Evolutionary conservation across 2,888 invertebrate genomes (phyloP).

Genomic region (Neoaliturus tenellus): DNA sequence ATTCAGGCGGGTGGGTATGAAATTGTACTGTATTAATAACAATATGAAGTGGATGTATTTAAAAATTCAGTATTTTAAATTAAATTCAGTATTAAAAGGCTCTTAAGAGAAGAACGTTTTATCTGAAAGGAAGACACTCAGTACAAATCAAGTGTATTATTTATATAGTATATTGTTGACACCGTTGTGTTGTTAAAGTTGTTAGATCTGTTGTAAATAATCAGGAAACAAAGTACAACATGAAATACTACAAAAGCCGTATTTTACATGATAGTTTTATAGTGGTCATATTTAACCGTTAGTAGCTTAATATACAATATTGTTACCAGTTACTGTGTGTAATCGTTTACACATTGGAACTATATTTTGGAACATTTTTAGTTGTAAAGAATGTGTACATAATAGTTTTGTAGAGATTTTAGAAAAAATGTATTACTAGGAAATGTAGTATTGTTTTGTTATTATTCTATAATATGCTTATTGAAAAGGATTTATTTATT

Average conservation of each 20-base stretch:
- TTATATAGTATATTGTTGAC: slow-evolving; percentile 36
- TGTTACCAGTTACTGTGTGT: slow-evolving; percentile 30
- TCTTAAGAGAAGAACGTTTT: background rate
- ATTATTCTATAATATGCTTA: slow-evolving; percentile 4
- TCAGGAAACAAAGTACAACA: slow-evolving; percentile 49
- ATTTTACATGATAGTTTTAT: slow-evolving; percentile 43
- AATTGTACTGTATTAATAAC: too few relatives aligned
- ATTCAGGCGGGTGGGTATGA: too few relatives aligned
- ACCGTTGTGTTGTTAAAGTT: slow-evolving; percentile 31
- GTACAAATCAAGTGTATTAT: slow-evolving; percentile 51
- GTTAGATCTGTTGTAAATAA: slow-evolving; percentile 46
- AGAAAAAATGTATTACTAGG: slow-evolving; percentile 24
- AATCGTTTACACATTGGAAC: slow-evolving; percentile 22
- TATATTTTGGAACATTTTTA: slow-evolving; percentile 44
- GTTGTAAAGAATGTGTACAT: slow-evolving; percentile 26
- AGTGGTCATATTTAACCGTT: slow-evolving; percentile 13
- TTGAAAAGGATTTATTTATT: slow-evolving; percentile 26
- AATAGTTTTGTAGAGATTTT: slow-evolving; percentile 34
- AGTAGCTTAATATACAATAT: slow-evolving; percentile 31
- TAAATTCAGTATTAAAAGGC: background rate
- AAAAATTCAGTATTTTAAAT: background rate
- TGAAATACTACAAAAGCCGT: slow-evolving; percentile 5
- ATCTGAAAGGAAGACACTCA: background rate
- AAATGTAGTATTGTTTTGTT: slow-evolving; percentile 21
- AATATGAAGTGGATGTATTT: background rate